These are phyloP conservation scores for Dicrurus megarhynchus DNA, from an alignment of 2,113 vertebrate genomes.

Conservation along the genomic window DNA sequence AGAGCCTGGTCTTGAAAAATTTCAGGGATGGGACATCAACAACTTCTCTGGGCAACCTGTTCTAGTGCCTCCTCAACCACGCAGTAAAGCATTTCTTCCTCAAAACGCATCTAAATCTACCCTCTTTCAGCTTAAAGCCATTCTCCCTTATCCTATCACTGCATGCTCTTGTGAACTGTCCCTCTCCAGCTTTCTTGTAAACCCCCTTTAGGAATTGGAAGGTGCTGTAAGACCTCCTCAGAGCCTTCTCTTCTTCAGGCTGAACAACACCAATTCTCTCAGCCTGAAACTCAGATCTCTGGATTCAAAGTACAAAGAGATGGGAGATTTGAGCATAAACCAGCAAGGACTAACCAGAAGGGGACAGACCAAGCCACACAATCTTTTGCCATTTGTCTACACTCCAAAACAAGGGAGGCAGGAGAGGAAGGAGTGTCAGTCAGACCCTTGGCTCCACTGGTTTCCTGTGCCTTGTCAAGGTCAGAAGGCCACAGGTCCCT, in stretches of 20 bases:
- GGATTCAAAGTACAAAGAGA: background rate
- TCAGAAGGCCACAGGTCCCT: conserved; percentile 17
- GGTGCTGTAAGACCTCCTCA: background rate
- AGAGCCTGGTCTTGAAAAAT: background rate
- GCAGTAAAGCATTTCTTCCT: background rate
- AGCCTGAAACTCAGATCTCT: background rate
- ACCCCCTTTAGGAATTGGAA: background rate
- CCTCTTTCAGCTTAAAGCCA: background rate
- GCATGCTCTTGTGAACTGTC: background rate
- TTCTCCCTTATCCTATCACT: background rate
- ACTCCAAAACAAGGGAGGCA: background rate
- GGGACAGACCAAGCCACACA: background rate
- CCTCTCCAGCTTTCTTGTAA: background rate
- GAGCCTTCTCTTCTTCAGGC: background rate
- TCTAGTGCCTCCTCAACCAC: background rate
- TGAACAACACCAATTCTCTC: background rate
- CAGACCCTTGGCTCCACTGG: background rate
- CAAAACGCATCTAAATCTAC: background rate
- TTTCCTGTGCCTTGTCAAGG: conserved; percentile 28
- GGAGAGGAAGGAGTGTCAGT: background rate
- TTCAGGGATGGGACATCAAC: background rate
- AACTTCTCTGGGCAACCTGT: background rate
- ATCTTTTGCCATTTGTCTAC: background rate
- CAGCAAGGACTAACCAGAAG: background rate
- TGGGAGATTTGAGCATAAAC: background rate